Base-by-base conservation (phyloP, 2,113 vertebrate genomes). In the Triplophysa rosa region DNA sequence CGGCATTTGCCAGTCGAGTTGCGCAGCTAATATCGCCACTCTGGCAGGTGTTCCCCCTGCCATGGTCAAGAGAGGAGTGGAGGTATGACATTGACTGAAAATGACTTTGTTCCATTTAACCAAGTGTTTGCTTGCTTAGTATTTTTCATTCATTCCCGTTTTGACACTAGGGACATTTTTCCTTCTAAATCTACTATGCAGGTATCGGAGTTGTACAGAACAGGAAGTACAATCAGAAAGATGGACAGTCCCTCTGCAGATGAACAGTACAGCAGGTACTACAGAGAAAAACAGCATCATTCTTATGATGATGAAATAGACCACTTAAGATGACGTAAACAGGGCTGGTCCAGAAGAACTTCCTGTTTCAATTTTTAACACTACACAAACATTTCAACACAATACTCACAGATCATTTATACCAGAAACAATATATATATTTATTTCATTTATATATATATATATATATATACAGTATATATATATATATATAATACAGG, bases 21-120 rank as follows among this genome's bases (percentile, higher is more conserved):
- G 96, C 2, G 96, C 98, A 71, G 95, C 96, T 82, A 95, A 95
- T 88, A 96, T 98, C 0, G 97, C 98, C 40, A 90, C 92, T 19
- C 88, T 97, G 84, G 96, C 96, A 12, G 95, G 95, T 65, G 89
- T 98, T 87, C 95, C 96, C 45, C 81, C 89, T 67, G 89, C 87
- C 63, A 88, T 98, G 68, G 88, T 96, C 64, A 92, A 93, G 84
- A 95, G 98, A 89, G 97, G 91, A 82, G 84, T 95, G 85, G 95
- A 98, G 93, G 95, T 98, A 88, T 86, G 62, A 37, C 54, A 16
- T n/a, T 58, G 0, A 52, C 49, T 5, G 49, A 17, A 21, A 58
- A 21, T 2, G 8, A 21, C 7, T 21, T 8, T 10, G 8, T 58
- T 58, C 0, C n/a, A 13, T 58, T 58, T n/a, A 58, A 58, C 54